Base-by-base conservation (phyloP, 2,113 vertebrate species). In the Stigmatopora nigra region DNA sequence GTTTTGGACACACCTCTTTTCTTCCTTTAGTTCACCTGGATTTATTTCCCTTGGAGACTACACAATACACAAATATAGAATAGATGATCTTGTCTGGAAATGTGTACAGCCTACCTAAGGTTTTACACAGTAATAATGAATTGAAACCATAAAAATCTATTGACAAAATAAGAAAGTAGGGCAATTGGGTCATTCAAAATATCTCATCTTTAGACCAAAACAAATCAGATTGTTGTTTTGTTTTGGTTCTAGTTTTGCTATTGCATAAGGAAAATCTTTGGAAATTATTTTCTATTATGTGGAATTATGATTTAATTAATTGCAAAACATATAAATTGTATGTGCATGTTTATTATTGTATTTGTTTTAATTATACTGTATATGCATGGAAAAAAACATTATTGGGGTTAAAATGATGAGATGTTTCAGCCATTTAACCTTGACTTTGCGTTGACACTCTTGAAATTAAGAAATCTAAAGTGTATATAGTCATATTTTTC, bases 1-100 rank as follows among this genome's bases (percentile, higher is more conserved):
- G 38, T 57, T 57, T 70, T 15, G 47, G 19, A 67, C 75, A 64
- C 75, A 2, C 82, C 78, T 44, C 9, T 44, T 22, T 19, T 0
- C 20, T 15, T 52, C 0, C 14, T 5, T 45, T 36, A 2, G 57
- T 67, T 14, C 61, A 49, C 48, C 61, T 6, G 5, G 20, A 47
- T 14, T 44, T 22, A 65, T 59, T 61, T 48, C 4, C 45, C 22
- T 4, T 52, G 19, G n/a, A 19, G 8, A 48, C 57, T 31, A 31
- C 25, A 31, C 56, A 2, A 56, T 19, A 0, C 58, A 56, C 22
- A 56, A 31, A 15, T 7, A 31, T 35, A 22, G 12, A 61, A 20
- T 20, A 45, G 8, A 22, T 22, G 19, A 25, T 3, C 0, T 56
- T 6, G 11, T 0, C 0, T 1, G 25, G 16, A 20, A 31, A 25